Evolutionary conservation across 37 sponge, comb jelly and placozoan species (phyloP).

Genomic region (Halisarca cf. caerulea): DNA sequence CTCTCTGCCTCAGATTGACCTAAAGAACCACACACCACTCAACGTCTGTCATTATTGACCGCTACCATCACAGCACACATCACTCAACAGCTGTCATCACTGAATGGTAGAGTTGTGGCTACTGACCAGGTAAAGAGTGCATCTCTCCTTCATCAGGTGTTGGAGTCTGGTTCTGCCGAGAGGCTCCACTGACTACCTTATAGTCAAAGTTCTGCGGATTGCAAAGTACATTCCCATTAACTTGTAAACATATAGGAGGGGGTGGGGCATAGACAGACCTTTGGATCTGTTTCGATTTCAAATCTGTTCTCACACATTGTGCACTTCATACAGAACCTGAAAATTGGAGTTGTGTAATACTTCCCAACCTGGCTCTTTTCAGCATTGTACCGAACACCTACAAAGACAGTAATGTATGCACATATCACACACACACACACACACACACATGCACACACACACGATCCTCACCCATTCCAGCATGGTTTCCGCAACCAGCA

Average conservation of each 20-base stretch:
- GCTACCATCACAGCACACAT: too few species aligned
- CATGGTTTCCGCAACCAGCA: slow-evolving; percentile 94
- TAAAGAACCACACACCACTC: neutral
- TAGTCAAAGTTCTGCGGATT: slow-evolving; percentile 84
- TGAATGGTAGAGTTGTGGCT: too few species aligned
- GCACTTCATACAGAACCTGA: slow-evolving; percentile 99
- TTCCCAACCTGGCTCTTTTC: slow-evolving; percentile 90
- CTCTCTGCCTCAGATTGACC: slow-evolving; percentile 68
- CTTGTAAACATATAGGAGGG: too few species aligned
- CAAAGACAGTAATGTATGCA: too few species aligned
- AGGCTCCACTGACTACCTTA: slow-evolving; percentile 83
- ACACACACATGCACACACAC: neutral
- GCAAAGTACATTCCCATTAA: neutral
- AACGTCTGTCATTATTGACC: too few species aligned
- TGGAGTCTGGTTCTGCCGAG: slow-evolving; percentile 80
- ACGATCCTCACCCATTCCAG: slow-evolving; percentile 76
- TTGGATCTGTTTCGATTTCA: slow-evolving; percentile 97
- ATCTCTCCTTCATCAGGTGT: slow-evolving; percentile 85
- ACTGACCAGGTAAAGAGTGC: neutral
- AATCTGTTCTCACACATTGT: slow-evolving; percentile 96
- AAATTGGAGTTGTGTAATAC: slow-evolving; percentile 97
- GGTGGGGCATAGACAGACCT: slow-evolving; percentile 51
- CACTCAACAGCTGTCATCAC: too few species aligned
- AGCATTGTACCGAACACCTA: slow-evolving; percentile 97
- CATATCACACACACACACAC: too few species aligned